Evolutionary conservation across 2,113 vertebrate species (phyloP).

Genomic region (Oriolus oriolus): DNA sequence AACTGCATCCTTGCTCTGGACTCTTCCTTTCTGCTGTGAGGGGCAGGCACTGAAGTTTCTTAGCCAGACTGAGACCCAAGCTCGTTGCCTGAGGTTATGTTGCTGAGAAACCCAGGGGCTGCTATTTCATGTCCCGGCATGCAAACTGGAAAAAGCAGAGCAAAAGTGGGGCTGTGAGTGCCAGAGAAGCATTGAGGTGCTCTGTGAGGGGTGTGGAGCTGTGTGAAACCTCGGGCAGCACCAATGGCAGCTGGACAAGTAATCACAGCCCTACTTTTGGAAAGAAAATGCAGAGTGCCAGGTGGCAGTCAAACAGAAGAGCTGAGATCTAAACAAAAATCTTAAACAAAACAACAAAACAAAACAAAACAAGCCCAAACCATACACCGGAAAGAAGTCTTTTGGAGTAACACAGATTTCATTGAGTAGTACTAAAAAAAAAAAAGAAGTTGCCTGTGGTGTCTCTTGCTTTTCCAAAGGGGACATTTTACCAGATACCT

Average conservation of each 20-base stretch:
- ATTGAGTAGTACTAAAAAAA: not conserved
- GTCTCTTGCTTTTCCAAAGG: not conserved
- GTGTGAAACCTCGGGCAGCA: not conserved
- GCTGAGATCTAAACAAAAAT: constrained; percentile 22
- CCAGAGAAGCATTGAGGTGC: not conserved
- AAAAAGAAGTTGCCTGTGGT: not conserved
- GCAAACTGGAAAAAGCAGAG: not conserved
- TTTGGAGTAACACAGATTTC: not conserved
- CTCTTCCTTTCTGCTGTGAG: not conserved
- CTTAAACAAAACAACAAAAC: not conserved
- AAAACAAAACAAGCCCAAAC: not conserved
- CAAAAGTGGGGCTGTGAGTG: not conserved
- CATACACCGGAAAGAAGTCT: not conserved
- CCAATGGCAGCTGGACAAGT: constrained; percentile 45
- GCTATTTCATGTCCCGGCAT: not conserved
- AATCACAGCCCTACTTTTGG: not conserved
- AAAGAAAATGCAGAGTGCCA: constrained; percentile 50
- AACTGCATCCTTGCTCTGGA: fast-evolving
- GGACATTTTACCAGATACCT: not conserved
- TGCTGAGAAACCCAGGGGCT: not conserved
- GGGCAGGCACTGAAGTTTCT: not conserved
- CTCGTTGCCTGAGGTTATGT: not conserved
- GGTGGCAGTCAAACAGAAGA: constrained; percentile 35
- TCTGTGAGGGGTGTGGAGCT: not conserved
- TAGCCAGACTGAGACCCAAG: not conserved